Conservation (phyloP, 2,888 invertebrate species). For the Pyrgus malvae region DNA sequence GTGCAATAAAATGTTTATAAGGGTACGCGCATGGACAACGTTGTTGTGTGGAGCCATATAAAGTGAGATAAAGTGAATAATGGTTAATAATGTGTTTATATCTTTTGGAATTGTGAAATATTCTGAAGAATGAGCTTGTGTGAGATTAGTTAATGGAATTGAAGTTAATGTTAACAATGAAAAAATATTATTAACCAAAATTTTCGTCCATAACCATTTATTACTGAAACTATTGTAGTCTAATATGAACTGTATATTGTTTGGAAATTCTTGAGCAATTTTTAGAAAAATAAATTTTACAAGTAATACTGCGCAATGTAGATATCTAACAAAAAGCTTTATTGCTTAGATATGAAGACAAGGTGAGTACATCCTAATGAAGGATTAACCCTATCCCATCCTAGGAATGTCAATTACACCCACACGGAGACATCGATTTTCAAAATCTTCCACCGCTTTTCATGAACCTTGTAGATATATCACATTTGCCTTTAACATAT, state of each 20-base stretch:
- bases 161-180: neutral
- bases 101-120: slow-evolving; percentile 30
- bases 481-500: too few relatives aligned
- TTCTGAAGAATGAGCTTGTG: neutral
- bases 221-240: neutral
- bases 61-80: slow-evolving; percentile 38
- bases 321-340: neutral
- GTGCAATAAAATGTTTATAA: slow-evolving; percentile 60
- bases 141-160: slow-evolving; percentile 4
- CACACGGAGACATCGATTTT: neutral
- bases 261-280: slow-evolving; percentile 1
- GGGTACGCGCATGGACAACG: slow-evolving; percentile 30
- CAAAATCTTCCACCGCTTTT: neutral
- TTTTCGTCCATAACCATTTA: slow-evolving; percentile 20
- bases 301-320: slow-evolving; percentile 4
- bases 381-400: slow-evolving; percentile 13
- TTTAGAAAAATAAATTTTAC: slow-evolving; percentile 1
- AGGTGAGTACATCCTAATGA: too few relatives aligned
- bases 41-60: slow-evolving; percentile 33
- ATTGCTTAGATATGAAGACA: slow-evolving; percentile 1
- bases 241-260: neutral
- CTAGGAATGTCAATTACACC: slow-evolving; percentile 16
- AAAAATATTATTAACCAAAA: neutral
- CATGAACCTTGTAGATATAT: too few relatives aligned
- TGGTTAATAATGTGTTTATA: slow-evolving; percentile 20